These are phyloP conservation scores for Diplodus puntazzo DNA, from an alignment of 2,797 vertebrate genomes.

Conservation along the genomic window DNA sequence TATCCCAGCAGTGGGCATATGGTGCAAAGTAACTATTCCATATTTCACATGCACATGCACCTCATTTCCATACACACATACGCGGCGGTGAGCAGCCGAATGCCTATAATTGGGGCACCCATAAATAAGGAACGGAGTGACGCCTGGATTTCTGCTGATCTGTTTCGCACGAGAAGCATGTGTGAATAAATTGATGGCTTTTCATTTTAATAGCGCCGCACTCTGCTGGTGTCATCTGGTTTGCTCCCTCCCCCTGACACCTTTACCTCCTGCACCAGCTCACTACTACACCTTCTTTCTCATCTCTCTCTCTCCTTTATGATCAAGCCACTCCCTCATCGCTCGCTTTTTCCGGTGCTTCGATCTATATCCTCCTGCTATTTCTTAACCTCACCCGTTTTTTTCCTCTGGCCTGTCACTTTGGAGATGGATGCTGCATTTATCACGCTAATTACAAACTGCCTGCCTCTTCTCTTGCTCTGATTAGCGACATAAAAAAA, in stretches of 20 bases:
- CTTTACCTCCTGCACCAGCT: constrained; percentile 19
- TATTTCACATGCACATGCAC: constrained; percentile 56
- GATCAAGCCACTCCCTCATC: not conserved
- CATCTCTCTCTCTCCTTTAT: constrained; percentile 9
- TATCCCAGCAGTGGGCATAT: constrained; percentile 41
- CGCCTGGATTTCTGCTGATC: constrained; percentile 67
- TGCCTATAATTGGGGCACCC: constrained; percentile 65
- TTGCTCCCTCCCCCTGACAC: constrained; percentile 24
- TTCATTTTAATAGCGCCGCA: constrained; percentile 55
- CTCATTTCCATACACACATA: constrained; percentile 57
- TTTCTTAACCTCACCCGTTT: constrained; percentile 20
- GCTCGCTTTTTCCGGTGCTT: constrained; percentile 26
- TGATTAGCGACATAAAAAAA: constrained; percentile 38
- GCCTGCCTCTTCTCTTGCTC: constrained; percentile 38
- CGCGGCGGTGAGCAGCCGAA: constrained; percentile 45
- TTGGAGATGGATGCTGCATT: constrained; percentile 68
- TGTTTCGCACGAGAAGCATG: constrained; percentile 50
- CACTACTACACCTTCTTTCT: constrained; percentile 12
- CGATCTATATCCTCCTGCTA: constrained; percentile 34
- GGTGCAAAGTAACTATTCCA: constrained; percentile 40
- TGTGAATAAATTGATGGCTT: constrained; percentile 58
- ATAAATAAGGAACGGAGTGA: constrained; percentile 67
- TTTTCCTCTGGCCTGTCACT: constrained; percentile 36
- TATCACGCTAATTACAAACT: constrained; percentile 72
- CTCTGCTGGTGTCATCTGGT: constrained; percentile 33